Percentiles rank a stretch among this genome's conserved stretches.
Conservation (phyloP, 2,113 vertebrate species). For the Ia io region DNA sequence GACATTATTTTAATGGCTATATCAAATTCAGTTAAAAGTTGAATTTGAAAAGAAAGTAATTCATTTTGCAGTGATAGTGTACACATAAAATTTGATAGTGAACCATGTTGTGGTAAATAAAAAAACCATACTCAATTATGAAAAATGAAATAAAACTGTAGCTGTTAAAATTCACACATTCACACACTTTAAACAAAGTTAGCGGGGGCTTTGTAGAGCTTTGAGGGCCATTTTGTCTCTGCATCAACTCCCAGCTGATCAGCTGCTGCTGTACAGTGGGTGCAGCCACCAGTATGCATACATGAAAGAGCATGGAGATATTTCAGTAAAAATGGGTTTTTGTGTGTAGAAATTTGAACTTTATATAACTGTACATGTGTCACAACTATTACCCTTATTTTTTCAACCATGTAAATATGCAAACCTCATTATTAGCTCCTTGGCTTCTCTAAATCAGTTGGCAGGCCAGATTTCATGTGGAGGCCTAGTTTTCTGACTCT, state of each 20-base stretch:
- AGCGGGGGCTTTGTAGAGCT: background rate
- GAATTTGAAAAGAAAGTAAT: background rate
- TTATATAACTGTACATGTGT: background rate
- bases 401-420: background rate
- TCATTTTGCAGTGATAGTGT: background rate
- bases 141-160: background rate
- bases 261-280: background rate
- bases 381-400: background rate
- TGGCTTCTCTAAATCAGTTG: background rate
- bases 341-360: background rate
- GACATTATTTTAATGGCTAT: background rate
- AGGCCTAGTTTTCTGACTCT: background rate
- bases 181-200: background rate
- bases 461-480: background rate
- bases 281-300: background rate
- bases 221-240: background rate
- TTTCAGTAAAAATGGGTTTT: background rate
- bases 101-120: background rate
- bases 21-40: background rate
- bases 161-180: background rate
- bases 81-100: background rate
- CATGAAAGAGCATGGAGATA: background rate
- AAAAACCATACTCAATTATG: background rate
- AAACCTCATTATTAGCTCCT: background rate
- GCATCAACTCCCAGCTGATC: background rate